Conservation (phyloP, 2,888 invertebrate species). For the Watsonalla binaria region DNA sequence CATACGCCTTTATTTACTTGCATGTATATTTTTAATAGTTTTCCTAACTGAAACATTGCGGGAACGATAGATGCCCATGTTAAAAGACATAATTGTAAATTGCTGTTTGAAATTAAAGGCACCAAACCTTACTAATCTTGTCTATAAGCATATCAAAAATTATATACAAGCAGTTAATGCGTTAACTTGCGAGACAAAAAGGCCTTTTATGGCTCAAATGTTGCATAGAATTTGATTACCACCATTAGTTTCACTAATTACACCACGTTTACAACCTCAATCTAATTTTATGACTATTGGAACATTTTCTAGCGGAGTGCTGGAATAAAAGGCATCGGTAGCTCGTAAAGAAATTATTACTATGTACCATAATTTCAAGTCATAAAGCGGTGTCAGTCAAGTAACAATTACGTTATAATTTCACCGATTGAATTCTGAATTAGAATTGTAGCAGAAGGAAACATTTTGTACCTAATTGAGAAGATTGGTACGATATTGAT, state of each 20-base stretch:
- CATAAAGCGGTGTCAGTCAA: slow-evolving; percentile 45
- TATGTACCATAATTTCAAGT: slow-evolving; percentile 52
- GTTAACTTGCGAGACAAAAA: slow-evolving; percentile 32
- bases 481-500: too few species aligned
- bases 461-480: too few species aligned
- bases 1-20: too few species aligned
- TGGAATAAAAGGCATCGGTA: slow-evolving; percentile 40
- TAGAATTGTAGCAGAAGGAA: too few species aligned
- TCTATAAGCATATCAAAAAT: slow-evolving; percentile 14
- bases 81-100: too few species aligned
- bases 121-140: neutral
- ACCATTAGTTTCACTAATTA: slow-evolving; percentile 75
- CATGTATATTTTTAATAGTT: too few species aligned
- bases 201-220: slow-evolving; percentile 47
- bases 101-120: neutral
- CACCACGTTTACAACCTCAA: slow-evolving; percentile 60
- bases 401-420: slow-evolving; percentile 23
- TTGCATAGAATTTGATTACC: slow-evolving; percentile 61
- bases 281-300: slow-evolving; percentile 65
- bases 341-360: slow-evolving; percentile 61
- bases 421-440: neutral
- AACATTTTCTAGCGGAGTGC: slow-evolving; percentile 58
- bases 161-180: slow-evolving; percentile 37
- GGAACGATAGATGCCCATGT: too few species aligned
- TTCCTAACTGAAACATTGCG: too few species aligned